Percentiles rank a stretch among this genome's conserved stretches.
phyloP scores from a whole-genome alignment of 1,140 invertebrate genomes.

The Microplitis demolitor region DNA sequence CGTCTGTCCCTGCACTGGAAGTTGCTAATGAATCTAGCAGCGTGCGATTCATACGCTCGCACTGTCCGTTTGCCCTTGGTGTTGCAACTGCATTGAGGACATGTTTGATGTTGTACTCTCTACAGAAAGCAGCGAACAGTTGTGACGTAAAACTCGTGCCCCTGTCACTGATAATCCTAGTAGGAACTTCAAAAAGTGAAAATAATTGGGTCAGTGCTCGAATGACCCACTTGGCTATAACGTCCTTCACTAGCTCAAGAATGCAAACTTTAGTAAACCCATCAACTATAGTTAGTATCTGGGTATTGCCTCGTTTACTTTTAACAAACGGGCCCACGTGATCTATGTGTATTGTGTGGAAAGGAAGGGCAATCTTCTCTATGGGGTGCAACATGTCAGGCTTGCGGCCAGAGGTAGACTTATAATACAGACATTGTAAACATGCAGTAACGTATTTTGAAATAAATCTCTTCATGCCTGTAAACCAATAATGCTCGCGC shows the following conservation, averaged over 20 bases:
- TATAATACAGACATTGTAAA: slow-evolving; percentile 30
- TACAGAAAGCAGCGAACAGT: slow-evolving; percentile 34
- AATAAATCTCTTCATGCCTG: slow-evolving; percentile 31
- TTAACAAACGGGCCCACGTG: slow-evolving; percentile 38
- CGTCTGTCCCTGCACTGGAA: neutral
- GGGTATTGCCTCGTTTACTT: slow-evolving; percentile 33
- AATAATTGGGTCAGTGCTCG: slow-evolving; percentile 22
- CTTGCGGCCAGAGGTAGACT: slow-evolving; percentile 17
- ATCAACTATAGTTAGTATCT: slow-evolving; percentile 35
- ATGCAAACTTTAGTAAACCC: slow-evolving; percentile 44
- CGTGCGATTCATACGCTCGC: neutral
- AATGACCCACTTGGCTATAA: slow-evolving; percentile 29
- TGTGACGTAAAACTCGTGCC: slow-evolving; percentile 42
- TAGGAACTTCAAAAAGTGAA: slow-evolving; percentile 33
- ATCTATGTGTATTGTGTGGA: slow-evolving; percentile 45
- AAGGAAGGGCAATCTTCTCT: slow-evolving; percentile 37
- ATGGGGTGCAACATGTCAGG: slow-evolving; percentile 36
- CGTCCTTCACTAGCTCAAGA: slow-evolving; percentile 38
- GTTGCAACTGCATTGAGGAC: slow-evolving; percentile 42
- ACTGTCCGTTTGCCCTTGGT: slow-evolving; percentile 40
- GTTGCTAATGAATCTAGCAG: neutral
- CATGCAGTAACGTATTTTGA: slow-evolving; percentile 32
- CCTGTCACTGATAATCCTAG: slow-evolving; percentile 41
- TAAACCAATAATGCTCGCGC: slow-evolving; percentile 39
- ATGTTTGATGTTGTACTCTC: slow-evolving; percentile 40